Conservation (phyloP, 2,888 invertebrate species). For the Meghimatium bilineatum region DNA sequence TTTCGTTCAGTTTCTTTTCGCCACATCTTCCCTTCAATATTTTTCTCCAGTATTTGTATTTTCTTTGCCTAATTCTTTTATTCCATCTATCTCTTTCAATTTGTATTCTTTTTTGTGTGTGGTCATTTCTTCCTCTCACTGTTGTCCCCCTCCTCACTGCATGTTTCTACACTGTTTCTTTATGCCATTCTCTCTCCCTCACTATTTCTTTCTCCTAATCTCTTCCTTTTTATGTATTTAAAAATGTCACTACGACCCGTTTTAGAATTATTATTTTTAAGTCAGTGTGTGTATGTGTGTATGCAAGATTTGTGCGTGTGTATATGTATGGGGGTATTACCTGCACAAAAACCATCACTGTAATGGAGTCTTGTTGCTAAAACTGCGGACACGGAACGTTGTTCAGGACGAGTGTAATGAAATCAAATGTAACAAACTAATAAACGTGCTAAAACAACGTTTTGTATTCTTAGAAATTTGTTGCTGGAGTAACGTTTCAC, state of each 20-base stretch:
- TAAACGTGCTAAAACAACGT: too few relatives aligned
- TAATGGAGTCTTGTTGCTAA: background rate
- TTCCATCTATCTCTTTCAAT: conserved; percentile 11
- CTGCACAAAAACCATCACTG: background rate
- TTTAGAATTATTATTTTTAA: too few relatives aligned
- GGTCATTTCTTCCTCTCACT: background rate
- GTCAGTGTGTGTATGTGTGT: background rate
- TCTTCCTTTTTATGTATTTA: background rate
- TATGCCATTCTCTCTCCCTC: background rate
- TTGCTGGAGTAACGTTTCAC: too few relatives aligned
- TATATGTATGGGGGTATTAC: background rate
- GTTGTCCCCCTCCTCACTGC: background rate
- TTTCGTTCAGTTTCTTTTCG: too few relatives aligned
- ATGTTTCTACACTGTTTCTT: background rate
- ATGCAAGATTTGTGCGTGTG: background rate
- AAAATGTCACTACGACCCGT: too few relatives aligned
- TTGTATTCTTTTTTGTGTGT: background rate
- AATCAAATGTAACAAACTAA: background rate
- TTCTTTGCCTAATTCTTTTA: conserved; percentile 19
- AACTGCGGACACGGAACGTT: background rate
- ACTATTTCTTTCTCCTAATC: background rate
- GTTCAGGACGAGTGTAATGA: background rate
- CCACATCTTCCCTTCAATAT: too few relatives aligned
- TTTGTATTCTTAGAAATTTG: too few relatives aligned
- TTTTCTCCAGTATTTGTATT: background rate